These are phyloP conservation scores for Crypturellus tataupa DNA, from an alignment of 2,797 vertebrate genomes.

Conservation along the genomic window DNA sequence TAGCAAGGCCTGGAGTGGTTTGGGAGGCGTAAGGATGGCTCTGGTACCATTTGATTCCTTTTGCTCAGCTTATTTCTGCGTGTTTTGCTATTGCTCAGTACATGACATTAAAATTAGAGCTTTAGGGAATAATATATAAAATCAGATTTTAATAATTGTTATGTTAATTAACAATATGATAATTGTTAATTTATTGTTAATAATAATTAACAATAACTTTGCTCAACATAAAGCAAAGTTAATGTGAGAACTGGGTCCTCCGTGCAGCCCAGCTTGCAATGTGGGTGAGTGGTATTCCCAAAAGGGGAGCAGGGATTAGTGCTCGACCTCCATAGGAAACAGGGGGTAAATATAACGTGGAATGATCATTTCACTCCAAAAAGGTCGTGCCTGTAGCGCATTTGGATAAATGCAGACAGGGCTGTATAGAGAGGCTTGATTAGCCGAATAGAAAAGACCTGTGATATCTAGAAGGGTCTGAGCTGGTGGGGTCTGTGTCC, in stretches of 20 bases:
- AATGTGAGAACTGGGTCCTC: not conserved
- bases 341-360: not conserved
- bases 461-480: not conserved
- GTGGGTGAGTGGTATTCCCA: not conserved
- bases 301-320: not conserved
- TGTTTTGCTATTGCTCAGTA: not conserved
- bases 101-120: not conserved
- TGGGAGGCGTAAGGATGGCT: not conserved
- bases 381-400: not conserved
- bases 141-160: not conserved
- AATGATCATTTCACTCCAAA: accelerated
- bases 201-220: no score
- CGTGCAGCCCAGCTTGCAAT: no score
- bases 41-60: not conserved
- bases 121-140: not conserved
- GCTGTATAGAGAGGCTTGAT: not conserved
- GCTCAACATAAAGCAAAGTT: not conserved
- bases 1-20: not conserved
- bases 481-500: not conserved
- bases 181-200: no score
- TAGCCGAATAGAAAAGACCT: not conserved
- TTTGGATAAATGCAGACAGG: not conserved
- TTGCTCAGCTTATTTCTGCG: not conserved
- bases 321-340: not conserved
- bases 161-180: no score